Conservation (phyloP, 2,888 invertebrate genomes). For the Hoplodrina blanda region DNA sequence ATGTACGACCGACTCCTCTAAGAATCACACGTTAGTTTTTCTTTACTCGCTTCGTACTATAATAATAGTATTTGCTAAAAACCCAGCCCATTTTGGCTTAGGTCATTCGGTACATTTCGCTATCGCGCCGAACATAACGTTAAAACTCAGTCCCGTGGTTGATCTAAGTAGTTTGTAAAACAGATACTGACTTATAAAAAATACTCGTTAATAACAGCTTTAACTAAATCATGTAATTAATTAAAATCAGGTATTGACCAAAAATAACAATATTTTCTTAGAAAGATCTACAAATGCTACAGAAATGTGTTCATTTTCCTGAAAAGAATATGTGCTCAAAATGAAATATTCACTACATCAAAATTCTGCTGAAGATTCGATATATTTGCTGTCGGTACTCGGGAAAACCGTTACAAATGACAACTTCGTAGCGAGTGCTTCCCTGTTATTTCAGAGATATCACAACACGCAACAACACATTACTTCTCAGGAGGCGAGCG, state of each 20-base stretch:
- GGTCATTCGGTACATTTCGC: background rate
- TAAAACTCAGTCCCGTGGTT: too few species aligned
- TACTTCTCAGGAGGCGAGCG: conserved; percentile 87
- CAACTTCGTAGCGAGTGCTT: conserved; percentile 90
- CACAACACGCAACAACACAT: conserved; percentile 91
- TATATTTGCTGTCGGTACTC: conserved; percentile 76
- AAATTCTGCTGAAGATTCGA: conserved; percentile 22
- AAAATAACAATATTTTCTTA: too few species aligned
- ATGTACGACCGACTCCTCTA: background rate
- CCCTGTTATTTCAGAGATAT: conserved; percentile 91
- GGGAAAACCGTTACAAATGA: conserved; percentile 90
- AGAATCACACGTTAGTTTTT: background rate
- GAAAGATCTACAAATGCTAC: too few species aligned
- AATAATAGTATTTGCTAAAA: background rate
- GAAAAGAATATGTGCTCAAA: too few species aligned
- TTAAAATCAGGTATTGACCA: too few species aligned
- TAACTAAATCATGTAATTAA: too few species aligned
- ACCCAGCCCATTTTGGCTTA: background rate
- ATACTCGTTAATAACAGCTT: too few species aligned
- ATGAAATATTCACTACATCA: background rate
- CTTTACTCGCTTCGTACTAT: background rate
- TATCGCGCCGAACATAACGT: too few species aligned
- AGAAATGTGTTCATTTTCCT: too few species aligned
- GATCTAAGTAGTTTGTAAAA: too few species aligned
- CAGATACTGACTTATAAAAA: too few species aligned